Percentiles rank a stretch among this genome's conserved stretches.
These are phyloP conservation scores for Apostichopus japonicus DNA, from an alignment of 35 echinoderm and acorn worm species.

Conservation along the genomic window DNA sequence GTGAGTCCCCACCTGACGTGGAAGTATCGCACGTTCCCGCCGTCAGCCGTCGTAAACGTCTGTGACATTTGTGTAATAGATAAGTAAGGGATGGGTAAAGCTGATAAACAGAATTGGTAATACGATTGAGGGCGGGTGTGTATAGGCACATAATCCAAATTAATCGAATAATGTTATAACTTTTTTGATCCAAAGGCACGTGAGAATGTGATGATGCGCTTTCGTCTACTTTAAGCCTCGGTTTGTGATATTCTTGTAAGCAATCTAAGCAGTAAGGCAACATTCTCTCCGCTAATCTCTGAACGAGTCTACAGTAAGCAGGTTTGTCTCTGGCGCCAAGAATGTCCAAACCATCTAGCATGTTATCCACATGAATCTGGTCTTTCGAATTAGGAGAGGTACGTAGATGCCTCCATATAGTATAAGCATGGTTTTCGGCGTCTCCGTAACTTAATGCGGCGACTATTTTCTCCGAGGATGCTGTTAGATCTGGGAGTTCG, in stretches of 20 bases:
- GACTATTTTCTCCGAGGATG: constrained; percentile 79
- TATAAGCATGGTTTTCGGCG: constrained; percentile 74
- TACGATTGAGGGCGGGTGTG: constrained; percentile 72
- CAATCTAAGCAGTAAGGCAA: constrained; percentile 78
- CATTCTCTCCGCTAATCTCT: constrained; percentile 75
- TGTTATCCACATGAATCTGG: constrained; percentile 63
- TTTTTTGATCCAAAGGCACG: constrained; percentile 81
- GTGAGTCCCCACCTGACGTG: constrained; percentile 60
- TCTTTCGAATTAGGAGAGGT: constrained; percentile 69
- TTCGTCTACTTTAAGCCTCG: constrained; percentile 36
- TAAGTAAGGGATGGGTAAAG: constrained; percentile 68
- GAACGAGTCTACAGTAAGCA: constrained; percentile 75
- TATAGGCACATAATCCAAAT: constrained; percentile 88
- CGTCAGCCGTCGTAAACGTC: constrained; percentile 57
- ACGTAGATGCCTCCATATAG: constrained; percentile 72
- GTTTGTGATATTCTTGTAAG: constrained; percentile 60
- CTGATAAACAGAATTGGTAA: constrained; percentile 56
- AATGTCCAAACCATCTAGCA: constrained; percentile 85
- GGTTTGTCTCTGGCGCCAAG: constrained; percentile 71
- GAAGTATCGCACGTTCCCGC: constrained; percentile 60
- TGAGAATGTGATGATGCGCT: constrained; percentile 31
- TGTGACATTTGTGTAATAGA: constrained; percentile 70
- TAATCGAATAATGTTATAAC: constrained; percentile 83
- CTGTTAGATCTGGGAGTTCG: neutral
- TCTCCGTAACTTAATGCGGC: constrained; percentile 75